These are phyloP conservation scores for Pachydiplax longipennis DNA, from an alignment of 2,888 invertebrate species.

Conservation along the genomic window DNA sequence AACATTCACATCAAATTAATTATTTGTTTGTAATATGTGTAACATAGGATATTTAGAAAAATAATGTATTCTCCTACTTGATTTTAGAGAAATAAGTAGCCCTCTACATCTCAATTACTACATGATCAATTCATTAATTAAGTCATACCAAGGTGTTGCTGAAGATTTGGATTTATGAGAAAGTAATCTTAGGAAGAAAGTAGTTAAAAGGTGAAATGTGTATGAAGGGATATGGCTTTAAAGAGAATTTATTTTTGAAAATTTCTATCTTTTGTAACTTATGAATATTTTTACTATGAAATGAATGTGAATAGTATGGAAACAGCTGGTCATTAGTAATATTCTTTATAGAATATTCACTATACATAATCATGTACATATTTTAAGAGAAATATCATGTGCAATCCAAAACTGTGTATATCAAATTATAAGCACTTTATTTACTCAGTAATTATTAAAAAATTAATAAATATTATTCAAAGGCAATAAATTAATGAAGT, in stretches of 20 bases:
- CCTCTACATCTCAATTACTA: neutral
- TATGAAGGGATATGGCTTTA: neutral
- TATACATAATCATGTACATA: constrained; percentile 33
- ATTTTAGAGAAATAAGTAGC: no score
- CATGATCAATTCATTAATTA: neutral
- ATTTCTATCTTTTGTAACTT: neutral
- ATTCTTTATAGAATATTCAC: constrained; percentile 10
- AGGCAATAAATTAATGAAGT: neutral
- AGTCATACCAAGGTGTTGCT: neutral
- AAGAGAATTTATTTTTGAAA: neutral
- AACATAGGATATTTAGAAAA: neutral
- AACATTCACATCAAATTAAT: neutral
- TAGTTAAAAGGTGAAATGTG: neutral
- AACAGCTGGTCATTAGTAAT: constrained; percentile 28
- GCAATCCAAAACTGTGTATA: constrained; percentile 37
- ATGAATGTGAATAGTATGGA: neutral
- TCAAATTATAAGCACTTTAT: constrained; percentile 39
- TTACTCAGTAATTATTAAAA: neutral
- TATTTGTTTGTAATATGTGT: neutral
- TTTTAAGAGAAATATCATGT: constrained; percentile 38
- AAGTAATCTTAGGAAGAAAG: neutral
- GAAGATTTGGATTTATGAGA: neutral
- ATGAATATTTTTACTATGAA: neutral
- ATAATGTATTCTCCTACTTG: no score
- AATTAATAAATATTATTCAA: constrained; percentile 18